These are phyloP conservation scores for Teleogryllus oceanicus DNA, from an alignment of 2,888 invertebrate genomes.

Conservation along the genomic window DNA sequence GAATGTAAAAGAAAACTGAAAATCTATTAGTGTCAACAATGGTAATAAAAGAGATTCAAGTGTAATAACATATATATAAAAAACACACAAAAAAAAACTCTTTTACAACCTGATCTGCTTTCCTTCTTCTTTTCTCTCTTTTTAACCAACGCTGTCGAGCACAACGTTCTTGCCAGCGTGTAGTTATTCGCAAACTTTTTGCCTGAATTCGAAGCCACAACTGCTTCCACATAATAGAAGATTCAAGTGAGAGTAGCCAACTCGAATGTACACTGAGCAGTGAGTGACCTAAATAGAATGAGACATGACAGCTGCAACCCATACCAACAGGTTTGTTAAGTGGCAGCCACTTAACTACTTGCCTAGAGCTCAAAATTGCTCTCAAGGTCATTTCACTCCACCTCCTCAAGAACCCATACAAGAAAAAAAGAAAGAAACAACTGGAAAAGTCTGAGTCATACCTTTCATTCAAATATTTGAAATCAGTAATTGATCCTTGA, in stretches of 20 bases:
- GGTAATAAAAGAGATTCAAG: too few species aligned
- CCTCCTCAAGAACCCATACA: neutral
- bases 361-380: neutral
- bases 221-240: conserved; percentile 32
- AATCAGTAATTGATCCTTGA: too few species aligned
- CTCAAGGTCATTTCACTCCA: neutral
- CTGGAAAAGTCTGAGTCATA: too few species aligned
- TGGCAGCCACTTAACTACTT: neutral
- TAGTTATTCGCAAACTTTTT: conserved; percentile 28
- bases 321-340: neutral
- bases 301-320: neutral
- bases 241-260: neutral
- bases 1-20: too few species aligned
- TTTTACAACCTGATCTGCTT: conserved; percentile 32
- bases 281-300: neutral
- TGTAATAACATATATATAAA: too few species aligned
- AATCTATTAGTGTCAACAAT: too few species aligned
- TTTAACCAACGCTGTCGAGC: conserved; percentile 37
- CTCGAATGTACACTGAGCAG: neutral
- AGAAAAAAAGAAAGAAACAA: too few species aligned
- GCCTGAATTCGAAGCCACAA: conserved; percentile 29
- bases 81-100: too few species aligned
- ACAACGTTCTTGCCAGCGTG: conserved; percentile 35
- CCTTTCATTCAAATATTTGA: too few species aligned
- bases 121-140: conserved; percentile 34